Conservation (phyloP, 2,113 vertebrate species). For the Eudyptes chrysolophus region DNA sequence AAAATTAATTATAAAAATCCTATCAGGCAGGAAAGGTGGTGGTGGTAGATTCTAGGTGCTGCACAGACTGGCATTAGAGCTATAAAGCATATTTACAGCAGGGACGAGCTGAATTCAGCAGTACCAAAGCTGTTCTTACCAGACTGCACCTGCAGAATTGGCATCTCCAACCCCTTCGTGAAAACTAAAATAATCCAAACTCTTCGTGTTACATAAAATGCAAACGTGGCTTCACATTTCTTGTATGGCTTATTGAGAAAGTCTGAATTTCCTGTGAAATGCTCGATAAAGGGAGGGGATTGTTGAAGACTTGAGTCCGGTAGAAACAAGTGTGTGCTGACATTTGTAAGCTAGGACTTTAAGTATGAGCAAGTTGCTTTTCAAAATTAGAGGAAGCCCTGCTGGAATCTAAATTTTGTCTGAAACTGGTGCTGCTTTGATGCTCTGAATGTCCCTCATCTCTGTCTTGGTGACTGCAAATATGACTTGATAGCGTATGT, state of each 20-base stretch:
- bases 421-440: not conserved
- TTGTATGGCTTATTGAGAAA: not conserved
- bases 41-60: not conserved
- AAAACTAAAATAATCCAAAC: not conserved
- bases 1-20: not conserved
- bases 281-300: not conserved
- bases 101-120: not conserved
- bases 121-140: not conserved
- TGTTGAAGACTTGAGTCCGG: not conserved
- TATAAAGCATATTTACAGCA: not conserved
- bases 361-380: not conserved
- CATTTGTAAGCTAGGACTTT: not conserved
- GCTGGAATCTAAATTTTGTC: rapidly evolving
- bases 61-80: not conserved
- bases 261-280: not conserved
- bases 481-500: too few species aligned
- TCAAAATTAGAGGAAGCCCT: not conserved
- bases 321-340: not conserved
- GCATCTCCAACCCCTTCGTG: not conserved
- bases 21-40: not conserved
- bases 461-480: not conserved
- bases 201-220: not conserved
- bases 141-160: not conserved
- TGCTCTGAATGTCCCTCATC: not conserved
- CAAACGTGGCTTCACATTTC: not conserved